phyloP scores from a whole-genome alignment of 2,113 vertebrate genomes.

The Hippocampus zosterae region DNA sequence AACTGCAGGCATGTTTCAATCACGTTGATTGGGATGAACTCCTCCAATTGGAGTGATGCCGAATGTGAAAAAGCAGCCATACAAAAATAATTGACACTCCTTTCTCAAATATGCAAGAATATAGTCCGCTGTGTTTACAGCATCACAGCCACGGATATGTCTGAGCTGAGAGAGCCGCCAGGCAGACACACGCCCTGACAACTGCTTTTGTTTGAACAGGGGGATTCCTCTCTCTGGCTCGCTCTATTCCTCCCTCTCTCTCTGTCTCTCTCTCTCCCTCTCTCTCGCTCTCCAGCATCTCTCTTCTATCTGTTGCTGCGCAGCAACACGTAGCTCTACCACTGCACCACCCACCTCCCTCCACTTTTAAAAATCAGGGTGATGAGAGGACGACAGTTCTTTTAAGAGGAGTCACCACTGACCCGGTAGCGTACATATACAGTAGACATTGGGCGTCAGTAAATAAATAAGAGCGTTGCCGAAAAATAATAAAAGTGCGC shows the following conservation, averaged over 20 bases:
- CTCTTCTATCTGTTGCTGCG: slow-evolving; percentile 62
- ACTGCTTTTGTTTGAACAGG: slow-evolving; percentile 47
- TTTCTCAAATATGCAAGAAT: slow-evolving; percentile 5
- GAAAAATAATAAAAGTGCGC: background rate
- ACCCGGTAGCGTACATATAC: background rate
- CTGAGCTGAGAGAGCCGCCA: background rate
- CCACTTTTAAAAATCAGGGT: slow-evolving; percentile 38
- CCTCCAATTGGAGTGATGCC: slow-evolving; percentile 27
- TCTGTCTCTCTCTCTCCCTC: background rate
- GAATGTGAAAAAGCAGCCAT: slow-evolving; percentile 20
- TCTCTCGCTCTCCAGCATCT: slow-evolving; percentile 1
- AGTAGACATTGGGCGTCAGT: background rate
- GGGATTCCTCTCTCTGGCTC: slow-evolving; percentile 53
- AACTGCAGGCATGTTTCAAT: slow-evolving; percentile 25
- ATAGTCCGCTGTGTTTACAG: background rate
- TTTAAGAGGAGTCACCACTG: slow-evolving; percentile 35
- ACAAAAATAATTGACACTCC: slow-evolving; percentile 13
- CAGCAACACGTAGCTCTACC: slow-evolving; percentile 67
- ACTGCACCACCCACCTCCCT: slow-evolving; percentile 43
- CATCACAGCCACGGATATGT: slow-evolving; percentile 4
- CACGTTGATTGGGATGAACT: slow-evolving; percentile 19
- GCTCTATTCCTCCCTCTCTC: background rate
- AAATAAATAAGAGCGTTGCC: background rate
- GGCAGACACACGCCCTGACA: slow-evolving; percentile 41
- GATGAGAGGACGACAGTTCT: slow-evolving; percentile 44